Conservation (phyloP, 2,888 invertebrate species). For the Watsonalla binaria region DNA sequence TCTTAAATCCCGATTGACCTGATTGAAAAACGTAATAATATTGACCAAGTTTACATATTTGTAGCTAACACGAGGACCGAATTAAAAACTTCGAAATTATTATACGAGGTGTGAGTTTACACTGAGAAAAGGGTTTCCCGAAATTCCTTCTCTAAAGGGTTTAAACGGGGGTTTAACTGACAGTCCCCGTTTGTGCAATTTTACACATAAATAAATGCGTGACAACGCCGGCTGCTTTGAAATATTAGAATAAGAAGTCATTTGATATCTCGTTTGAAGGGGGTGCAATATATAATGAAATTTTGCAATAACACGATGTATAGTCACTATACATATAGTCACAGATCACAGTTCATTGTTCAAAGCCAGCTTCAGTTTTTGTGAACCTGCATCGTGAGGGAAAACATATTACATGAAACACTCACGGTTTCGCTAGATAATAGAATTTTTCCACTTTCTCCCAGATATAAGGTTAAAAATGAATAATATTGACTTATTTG, state of each 20-base stretch:
- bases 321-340: conserved; percentile 27
- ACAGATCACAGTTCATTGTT: conserved; percentile 63
- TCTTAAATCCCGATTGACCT: background rate
- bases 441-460: conserved; percentile 39
- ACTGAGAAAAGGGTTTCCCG: no score
- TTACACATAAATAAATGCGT: no score
- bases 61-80: background rate
- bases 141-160: no score
- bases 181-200: no score
- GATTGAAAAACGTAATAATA: background rate
- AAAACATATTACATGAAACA: conserved; percentile 36
- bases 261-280: background rate
- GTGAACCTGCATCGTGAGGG: conserved; percentile 41
- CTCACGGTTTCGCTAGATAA: conserved; percentile 57
- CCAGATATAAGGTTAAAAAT: conserved; percentile 5
- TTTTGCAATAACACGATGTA: conserved; percentile 33
- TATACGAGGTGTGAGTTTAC: no score
- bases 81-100: background rate
- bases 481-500: no score
- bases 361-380: conserved; percentile 40
- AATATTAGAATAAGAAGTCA: no score
- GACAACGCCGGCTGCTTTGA: no score
- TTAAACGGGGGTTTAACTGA: no score
- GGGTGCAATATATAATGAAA: conserved; percentile 9
- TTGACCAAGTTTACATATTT: background rate